phyloP scores from a whole-genome alignment of 1,140 invertebrate genomes.

The Micrasema minimum region DNA sequence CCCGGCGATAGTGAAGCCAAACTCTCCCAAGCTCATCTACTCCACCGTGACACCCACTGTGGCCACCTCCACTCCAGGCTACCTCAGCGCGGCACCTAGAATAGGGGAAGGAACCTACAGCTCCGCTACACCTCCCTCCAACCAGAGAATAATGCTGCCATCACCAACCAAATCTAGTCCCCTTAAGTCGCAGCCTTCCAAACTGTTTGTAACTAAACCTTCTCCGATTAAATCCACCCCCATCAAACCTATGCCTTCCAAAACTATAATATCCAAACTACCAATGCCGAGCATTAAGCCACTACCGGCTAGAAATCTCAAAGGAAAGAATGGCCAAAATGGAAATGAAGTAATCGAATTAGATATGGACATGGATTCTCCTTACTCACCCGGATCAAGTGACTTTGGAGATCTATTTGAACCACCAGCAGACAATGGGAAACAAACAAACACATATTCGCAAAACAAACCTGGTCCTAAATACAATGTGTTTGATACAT shows the following conservation, averaged over 20 bases:
- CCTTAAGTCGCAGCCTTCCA: conserved; percentile 55
- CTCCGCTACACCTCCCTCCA: conserved; percentile 55
- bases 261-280: conserved; percentile 58
- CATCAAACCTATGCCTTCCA: conserved; percentile 66
- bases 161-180: conserved; percentile 63
- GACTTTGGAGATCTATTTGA: conserved; percentile 89
- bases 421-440: conserved; percentile 73
- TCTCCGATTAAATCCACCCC: conserved; percentile 67
- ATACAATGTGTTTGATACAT: conserved; percentile 68
- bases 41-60: conserved; percentile 55
- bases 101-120: conserved; percentile 58
- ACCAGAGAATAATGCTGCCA: conserved; percentile 62
- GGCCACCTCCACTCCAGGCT: conserved; percentile 58
- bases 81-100: conserved; percentile 57
- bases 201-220: conserved; percentile 65
- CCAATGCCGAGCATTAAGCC: conserved; percentile 55
- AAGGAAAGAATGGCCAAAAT: conserved; percentile 58
- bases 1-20: conserved; percentile 59
- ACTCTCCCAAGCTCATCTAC: conserved; percentile 55
- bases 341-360: conserved; percentile 65
- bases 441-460: conserved; percentile 55
- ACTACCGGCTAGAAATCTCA: conserved; percentile 47
- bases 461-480: conserved; percentile 58
- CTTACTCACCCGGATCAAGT: conserved; percentile 85
- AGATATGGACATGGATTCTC: conserved; percentile 82